Percentiles rank a stretch among this genome's conserved stretches.
These are phyloP conservation scores for Halcyon malimbica DNA, from an alignment of 2,113 vertebrate species.

Conservation along the genomic window DNA sequence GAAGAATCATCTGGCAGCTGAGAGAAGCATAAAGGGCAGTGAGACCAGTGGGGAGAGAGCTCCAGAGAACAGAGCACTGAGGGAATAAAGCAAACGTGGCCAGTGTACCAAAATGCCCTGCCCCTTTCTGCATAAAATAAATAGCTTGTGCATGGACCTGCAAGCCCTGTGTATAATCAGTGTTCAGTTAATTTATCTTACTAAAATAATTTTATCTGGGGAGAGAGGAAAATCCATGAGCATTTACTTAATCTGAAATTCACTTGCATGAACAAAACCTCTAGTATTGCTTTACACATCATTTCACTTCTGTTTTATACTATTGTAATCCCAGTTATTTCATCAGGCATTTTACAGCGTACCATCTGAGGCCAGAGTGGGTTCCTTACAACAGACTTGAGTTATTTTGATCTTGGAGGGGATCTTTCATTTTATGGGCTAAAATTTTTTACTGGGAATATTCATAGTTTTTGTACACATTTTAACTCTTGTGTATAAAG, in stretches of 20 bases:
- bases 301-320: not conserved
- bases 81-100: not conserved
- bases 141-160: not conserved
- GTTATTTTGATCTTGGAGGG: not conserved
- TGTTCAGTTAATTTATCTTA: not conserved
- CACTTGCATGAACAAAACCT: not conserved
- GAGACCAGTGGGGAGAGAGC: not conserved
- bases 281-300: not conserved
- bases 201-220: not conserved
- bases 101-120: not conserved
- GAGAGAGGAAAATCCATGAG: not conserved
- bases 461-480: not conserved
- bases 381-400: not conserved
- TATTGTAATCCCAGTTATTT: not conserved
- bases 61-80: not conserved
- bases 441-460: not conserved
- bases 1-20: constrained; percentile 27
- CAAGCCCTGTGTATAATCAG: not conserved
- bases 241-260: not conserved
- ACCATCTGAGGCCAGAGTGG: not conserved
- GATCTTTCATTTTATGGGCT: not conserved
- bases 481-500: not conserved
- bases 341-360: not conserved
- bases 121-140: not conserved
- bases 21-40: not conserved